Percentiles rank a stretch among this genome's conserved stretches.
phyloP scores from a whole-genome alignment of 1,140 invertebrate species.

The Hycleus phaleratus region DNA sequence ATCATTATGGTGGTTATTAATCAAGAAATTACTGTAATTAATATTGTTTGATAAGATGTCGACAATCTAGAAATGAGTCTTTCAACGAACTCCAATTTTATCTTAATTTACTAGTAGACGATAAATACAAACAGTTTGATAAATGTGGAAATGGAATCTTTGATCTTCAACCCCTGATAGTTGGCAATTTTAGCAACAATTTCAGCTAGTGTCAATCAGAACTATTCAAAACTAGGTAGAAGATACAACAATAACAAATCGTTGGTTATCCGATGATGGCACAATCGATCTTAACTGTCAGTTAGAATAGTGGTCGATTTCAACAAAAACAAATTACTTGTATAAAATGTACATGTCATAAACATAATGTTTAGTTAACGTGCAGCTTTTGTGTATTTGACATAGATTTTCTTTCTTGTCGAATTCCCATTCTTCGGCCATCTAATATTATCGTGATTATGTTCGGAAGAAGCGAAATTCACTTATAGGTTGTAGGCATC shows the following conservation, averaged over 20 bases:
- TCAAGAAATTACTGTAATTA: too few relatives aligned
- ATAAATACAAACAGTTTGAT: too few relatives aligned
- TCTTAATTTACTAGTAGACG: too few relatives aligned
- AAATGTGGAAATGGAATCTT: too few relatives aligned
- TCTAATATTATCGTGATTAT: background rate
- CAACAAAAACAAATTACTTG: constrained; percentile 26
- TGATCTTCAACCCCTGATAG: too few relatives aligned
- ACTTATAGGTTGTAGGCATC: background rate
- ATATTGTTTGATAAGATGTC: too few relatives aligned
- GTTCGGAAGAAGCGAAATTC: background rate
- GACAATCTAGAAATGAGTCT: too few relatives aligned
- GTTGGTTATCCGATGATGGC: constrained; percentile 13
- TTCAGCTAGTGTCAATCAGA: too few relatives aligned
- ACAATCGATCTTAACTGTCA: constrained; percentile 30
- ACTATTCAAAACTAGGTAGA: background rate
- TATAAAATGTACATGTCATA: constrained; percentile 27
- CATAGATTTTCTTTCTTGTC: constrained; percentile 17
- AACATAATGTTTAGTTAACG: constrained; percentile 27
- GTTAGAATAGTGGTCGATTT: constrained; percentile 1
- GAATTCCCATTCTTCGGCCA: too few relatives aligned
- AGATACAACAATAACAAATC: background rate
- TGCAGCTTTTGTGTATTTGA: constrained; percentile 17
- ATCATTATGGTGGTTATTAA: too few relatives aligned
- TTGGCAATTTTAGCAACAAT: too few relatives aligned
- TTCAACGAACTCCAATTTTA: too few relatives aligned